A percentile compares a stretch with the other conserved stretches of the same genome.
Conservation (phyloP, 2,797 vertebrate species). For the Oryzias sinensis region DNA sequence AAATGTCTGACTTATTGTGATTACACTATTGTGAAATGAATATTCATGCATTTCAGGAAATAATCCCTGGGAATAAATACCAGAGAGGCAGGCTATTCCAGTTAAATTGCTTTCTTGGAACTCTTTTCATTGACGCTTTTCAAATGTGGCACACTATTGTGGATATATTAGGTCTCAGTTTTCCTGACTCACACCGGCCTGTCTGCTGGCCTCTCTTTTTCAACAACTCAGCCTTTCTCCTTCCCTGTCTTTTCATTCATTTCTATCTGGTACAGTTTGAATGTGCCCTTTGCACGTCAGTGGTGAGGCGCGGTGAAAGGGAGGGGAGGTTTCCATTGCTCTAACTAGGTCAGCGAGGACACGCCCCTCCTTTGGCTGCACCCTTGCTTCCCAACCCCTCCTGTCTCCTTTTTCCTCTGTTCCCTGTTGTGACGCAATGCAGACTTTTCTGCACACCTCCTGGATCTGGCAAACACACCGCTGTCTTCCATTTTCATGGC, state of each 20-base stretch:
- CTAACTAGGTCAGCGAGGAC: slow-evolving; percentile 75
- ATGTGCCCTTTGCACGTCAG: slow-evolving; percentile 70
- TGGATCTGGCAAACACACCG: slow-evolving; percentile 28
- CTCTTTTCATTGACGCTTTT: slow-evolving; percentile 62
- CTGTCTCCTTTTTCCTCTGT: slow-evolving; percentile 32
- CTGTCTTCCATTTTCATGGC: slow-evolving; percentile 5
- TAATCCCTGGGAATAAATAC: slow-evolving; percentile 41
- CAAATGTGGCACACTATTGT: slow-evolving; percentile 40
- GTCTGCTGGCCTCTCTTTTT: slow-evolving; percentile 24
- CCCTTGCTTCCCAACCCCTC: slow-evolving; percentile 36
- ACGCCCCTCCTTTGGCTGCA: slow-evolving; percentile 58
- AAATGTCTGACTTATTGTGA: slow-evolving; percentile 37
- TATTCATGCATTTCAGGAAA: slow-evolving; percentile 40
- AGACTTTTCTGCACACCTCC: slow-evolving; percentile 57
- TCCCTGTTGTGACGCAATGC: slow-evolving; percentile 73
- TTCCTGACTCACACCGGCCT: slow-evolving; percentile 18
- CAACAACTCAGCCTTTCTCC: slow-evolving; percentile 3
- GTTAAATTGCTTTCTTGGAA: slow-evolving; percentile 29
- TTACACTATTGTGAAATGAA: slow-evolving; percentile 59
- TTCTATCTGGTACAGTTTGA: slow-evolving; percentile 57
- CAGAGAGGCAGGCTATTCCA: slow-evolving; percentile 10
- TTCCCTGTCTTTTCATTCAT: slow-evolving; percentile 28
- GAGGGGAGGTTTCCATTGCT: slow-evolving; percentile 54
- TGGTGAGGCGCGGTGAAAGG: slow-evolving; percentile 27
- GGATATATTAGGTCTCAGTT: slow-evolving; percentile 39